Evolutionary conservation across 2,113 vertebrate species (phyloP).

Genomic region (Channa maculata): DNA sequence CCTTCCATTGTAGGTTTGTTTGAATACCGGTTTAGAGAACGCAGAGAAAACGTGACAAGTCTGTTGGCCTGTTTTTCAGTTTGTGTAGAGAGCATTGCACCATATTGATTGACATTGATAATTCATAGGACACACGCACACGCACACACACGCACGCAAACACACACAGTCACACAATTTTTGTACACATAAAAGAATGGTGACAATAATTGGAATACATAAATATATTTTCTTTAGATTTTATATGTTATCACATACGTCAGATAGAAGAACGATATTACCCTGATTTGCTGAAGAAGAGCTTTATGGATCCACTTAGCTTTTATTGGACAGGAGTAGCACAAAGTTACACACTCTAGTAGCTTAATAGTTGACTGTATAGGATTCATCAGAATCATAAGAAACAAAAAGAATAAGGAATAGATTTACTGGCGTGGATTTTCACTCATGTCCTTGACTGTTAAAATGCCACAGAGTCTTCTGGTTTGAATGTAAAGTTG

Average conservation of each 20-base stretch:
- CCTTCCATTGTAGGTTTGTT: conserved; percentile 40
- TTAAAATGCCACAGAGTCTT: conserved; percentile 99
- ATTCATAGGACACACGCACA: conserved; percentile 63
- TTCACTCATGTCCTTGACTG: conserved; percentile 95
- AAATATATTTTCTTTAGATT: conserved; percentile 79
- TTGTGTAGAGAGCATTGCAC: conserved; percentile 74
- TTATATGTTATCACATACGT: conserved; percentile 75
- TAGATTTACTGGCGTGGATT: conserved; percentile 96
- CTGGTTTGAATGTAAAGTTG: conserved; percentile 98
- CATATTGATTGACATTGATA: conserved; percentile 78
- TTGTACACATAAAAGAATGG: conserved; percentile 80
- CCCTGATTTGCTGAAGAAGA: conserved; percentile 82
- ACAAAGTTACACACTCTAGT: conserved; percentile 85
- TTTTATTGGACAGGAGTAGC: conserved; percentile 89
- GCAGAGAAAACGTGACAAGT: conserved; percentile 38
- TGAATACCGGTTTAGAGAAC: conserved; percentile 28
- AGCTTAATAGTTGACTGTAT: conserved; percentile 83
- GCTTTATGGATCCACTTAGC: conserved; percentile 84
- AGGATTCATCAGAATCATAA: conserved; percentile 86
- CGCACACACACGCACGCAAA: conserved; percentile 55
- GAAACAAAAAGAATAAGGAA: conserved; percentile 86
- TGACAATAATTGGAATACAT: conserved; percentile 79
- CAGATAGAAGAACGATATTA: conserved; percentile 77
- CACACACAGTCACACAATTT: conserved; percentile 59
- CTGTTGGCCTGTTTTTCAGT: conserved; percentile 65